Conservation (phyloP, 2,113 vertebrate genomes). For the Sarotherodon lohbergeri region DNA sequence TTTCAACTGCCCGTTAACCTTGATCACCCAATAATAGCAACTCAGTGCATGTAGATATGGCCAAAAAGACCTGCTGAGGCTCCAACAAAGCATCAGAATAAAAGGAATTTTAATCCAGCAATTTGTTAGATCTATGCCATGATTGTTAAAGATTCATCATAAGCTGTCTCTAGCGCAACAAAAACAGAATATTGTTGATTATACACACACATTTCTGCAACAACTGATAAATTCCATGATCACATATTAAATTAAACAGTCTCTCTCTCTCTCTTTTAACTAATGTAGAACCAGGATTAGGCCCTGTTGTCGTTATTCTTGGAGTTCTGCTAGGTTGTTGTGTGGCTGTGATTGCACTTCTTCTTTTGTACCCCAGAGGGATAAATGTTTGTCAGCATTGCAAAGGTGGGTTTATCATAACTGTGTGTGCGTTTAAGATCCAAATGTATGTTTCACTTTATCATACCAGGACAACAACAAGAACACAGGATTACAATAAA, state of each 20-base stretch:
- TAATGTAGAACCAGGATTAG: background rate
- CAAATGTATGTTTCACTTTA: background rate
- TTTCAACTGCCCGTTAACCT: background rate
- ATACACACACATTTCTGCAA: background rate
- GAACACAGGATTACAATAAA: background rate
- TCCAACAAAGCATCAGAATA: background rate
- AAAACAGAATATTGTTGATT: accelerated
- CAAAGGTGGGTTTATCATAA: background rate
- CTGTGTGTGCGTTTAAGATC: accelerated
- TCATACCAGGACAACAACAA: accelerated
- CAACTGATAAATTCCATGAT: accelerated
- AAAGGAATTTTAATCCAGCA: background rate
- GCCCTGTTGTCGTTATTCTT: background rate
- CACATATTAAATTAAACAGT: background rate
- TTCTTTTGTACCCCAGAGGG: background rate
- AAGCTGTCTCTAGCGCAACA: background rate
- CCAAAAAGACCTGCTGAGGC: background rate
- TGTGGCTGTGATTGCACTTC: background rate
- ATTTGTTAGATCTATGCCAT: background rate
- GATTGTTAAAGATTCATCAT: background rate
- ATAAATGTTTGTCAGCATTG: background rate
- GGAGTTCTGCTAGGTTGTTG: background rate
- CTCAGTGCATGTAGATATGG: background rate
- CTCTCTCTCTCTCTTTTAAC: background rate
- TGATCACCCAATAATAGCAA: too few species aligned